phyloP scores from a whole-genome alignment of 2,888 invertebrate species.

The Rambutsinella grinnellia region DNA sequence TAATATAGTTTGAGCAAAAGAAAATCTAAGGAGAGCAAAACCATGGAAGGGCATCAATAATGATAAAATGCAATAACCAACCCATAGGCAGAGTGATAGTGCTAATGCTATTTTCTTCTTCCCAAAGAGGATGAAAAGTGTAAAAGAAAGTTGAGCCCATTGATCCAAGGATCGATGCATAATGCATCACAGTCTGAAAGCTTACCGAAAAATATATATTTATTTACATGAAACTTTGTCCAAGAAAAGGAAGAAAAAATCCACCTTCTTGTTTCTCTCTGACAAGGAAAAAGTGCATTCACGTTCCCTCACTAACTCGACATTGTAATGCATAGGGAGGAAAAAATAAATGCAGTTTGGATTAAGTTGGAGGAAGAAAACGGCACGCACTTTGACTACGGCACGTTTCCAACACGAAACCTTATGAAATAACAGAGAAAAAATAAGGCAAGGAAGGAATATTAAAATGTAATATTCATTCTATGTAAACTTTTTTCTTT shows the following conservation, averaged over 20 bases:
- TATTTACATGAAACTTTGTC: neutral
- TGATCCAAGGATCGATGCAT: slow-evolving; percentile 54
- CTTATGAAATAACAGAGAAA: neutral
- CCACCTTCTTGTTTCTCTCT: neutral
- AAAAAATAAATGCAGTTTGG: neutral
- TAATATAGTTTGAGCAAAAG: too few relatives aligned
- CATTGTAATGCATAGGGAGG: neutral
- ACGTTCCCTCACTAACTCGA: slow-evolving; percentile 16
- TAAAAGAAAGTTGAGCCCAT: slow-evolving; percentile 17
- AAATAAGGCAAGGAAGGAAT: neutral
- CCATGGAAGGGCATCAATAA: too few relatives aligned
- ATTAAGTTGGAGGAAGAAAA: neutral
- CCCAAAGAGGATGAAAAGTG: neutral
- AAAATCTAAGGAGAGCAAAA: too few relatives aligned
- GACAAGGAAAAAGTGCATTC: slow-evolving; percentile 34
- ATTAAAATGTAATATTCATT: neutral
- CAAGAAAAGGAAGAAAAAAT: too few relatives aligned
- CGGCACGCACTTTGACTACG: neutral
- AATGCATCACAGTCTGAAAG: slow-evolving; percentile 24
- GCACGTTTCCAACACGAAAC: neutral
- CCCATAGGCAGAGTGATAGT: too few relatives aligned
- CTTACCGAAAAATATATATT: neutral
- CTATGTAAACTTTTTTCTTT: neutral
- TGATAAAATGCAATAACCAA: too few relatives aligned
- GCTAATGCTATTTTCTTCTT: too few relatives aligned